A percentile compares a stretch with the other conserved stretches of the same genome.
Evolutionary conservation across 2,113 vertebrate species (phyloP).

Genomic region (Dicerorhinus sumatrensis): DNA sequence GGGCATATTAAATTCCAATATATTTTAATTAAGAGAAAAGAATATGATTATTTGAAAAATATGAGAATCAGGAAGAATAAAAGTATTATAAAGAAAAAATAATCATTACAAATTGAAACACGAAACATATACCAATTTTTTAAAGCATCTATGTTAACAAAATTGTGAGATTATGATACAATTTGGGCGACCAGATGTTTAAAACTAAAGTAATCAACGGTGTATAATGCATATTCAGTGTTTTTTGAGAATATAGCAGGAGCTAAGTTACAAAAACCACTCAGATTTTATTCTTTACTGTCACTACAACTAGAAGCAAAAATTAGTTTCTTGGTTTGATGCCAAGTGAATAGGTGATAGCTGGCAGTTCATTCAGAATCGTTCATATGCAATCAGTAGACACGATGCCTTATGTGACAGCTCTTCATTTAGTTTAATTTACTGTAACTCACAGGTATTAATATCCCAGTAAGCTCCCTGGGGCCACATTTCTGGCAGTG

Average conservation of each 20-base stretch:
- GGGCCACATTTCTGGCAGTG: slow-evolving; percentile 43
- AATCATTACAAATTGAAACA: slow-evolving; percentile 14
- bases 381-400: slow-evolving; percentile 65
- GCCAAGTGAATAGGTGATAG: background rate
- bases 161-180: background rate
- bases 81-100: background rate
- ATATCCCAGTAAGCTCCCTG: slow-evolving; percentile 57
- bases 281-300: background rate
- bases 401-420: slow-evolving; percentile 47
- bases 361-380: slow-evolving; percentile 15
- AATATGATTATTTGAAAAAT: slow-evolving; percentile 50
- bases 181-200: background rate
- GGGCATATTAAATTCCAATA: background rate
- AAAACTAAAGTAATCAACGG: background rate
- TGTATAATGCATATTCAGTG: background rate
- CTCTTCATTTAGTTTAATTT: slow-evolving; percentile 78
- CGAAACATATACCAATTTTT: background rate
- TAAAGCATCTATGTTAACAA: background rate
- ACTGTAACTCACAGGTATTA: slow-evolving; percentile 67
- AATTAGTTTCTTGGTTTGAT: background rate
- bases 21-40: slow-evolving; percentile 53
- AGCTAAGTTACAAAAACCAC: background rate
- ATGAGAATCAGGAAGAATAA: background rate
- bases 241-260: background rate
- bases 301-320: background rate